Evolutionary conservation across 2,888 invertebrate genomes (phyloP).

Genomic region (Drosophila anomelani): DNA sequence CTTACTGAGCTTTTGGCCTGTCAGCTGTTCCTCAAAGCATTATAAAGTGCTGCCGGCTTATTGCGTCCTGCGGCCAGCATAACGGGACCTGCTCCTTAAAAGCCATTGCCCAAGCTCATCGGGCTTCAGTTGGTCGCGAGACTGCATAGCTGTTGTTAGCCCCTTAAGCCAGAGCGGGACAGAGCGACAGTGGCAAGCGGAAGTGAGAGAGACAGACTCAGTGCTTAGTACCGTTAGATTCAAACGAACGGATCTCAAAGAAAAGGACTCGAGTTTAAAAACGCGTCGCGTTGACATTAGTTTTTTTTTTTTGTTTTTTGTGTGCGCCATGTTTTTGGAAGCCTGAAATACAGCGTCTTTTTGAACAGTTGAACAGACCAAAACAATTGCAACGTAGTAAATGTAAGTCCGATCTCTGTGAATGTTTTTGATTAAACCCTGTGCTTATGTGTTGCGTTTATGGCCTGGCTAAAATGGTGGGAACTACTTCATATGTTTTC

Average conservation of each 20-base stretch:
- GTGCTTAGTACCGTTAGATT: conserved; percentile 10
- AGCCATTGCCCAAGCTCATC: conserved; percentile 56
- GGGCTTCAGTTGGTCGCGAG: conserved; percentile 76
- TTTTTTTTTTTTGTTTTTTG: conserved; percentile 54
- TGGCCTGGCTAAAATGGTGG: conserved; percentile 4
- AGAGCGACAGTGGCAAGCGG: conserved; percentile 2
- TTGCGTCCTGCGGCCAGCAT: conserved; percentile 40
- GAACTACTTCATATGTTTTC: conserved; percentile 11
- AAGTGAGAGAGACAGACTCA: conserved; percentile 1
- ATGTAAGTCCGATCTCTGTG: conserved; percentile 12
- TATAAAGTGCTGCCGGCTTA: conserved; percentile 53
- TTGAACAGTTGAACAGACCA: neutral
- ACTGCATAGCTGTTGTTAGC: conserved; percentile 71
- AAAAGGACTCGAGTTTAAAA: neutral
- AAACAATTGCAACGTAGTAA: conserved; percentile 3
- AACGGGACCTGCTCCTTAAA: conserved; percentile 58
- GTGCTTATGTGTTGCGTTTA: conserved; percentile 5
- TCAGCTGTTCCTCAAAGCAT: conserved; percentile 33
- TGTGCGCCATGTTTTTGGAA: conserved; percentile 38
- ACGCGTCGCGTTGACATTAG: conserved; percentile 1
- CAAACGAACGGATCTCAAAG: conserved; percentile 2
- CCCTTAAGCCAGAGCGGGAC: conserved; percentile 6
- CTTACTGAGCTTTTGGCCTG: conserved; percentile 18
- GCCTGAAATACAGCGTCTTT: neutral
- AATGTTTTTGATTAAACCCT: conserved; percentile 4